These are phyloP conservation scores for Neocrepidodera transversa DNA, from an alignment of 2,888 invertebrate genomes.

Conservation along the genomic window DNA sequence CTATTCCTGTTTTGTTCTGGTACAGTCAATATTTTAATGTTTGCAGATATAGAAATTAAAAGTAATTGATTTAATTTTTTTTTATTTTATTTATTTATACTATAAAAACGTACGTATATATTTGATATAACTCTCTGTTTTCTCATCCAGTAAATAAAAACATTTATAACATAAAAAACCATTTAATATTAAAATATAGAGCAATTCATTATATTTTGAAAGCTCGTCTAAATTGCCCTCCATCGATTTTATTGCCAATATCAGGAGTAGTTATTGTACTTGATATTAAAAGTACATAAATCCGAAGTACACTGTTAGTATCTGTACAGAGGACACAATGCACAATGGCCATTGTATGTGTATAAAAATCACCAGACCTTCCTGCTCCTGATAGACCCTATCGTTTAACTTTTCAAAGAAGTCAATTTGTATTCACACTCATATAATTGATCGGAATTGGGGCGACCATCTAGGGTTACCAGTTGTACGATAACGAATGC, in stretches of 20 bases:
- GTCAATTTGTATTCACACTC: slow-evolving; percentile 58
- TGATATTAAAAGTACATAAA: slow-evolving; percentile 43
- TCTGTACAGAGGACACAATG: slow-evolving; percentile 35
- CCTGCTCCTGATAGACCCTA: slow-evolving; percentile 53
- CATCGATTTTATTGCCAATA: slow-evolving; percentile 9
- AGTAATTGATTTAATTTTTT: neutral
- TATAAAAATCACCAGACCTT: slow-evolving; percentile 45
- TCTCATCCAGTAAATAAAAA: too few relatives aligned
- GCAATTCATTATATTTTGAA: neutral
- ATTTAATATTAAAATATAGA: too few relatives aligned
- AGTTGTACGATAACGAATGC: neutral
- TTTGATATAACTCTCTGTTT: too few relatives aligned
- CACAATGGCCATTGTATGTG: slow-evolving; percentile 40
- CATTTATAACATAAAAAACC: too few relatives aligned
- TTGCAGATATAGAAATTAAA: neutral
- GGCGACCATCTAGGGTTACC: slow-evolving; percentile 11
- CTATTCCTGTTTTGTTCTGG: neutral
- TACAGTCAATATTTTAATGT: neutral
- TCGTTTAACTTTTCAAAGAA: slow-evolving; percentile 59
- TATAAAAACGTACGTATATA: too few relatives aligned
- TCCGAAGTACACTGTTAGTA: slow-evolving; percentile 36
- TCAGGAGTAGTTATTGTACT: slow-evolving; percentile 7
- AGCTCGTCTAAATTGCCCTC: slow-evolving; percentile 45
- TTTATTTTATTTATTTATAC: too few relatives aligned
- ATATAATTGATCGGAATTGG: slow-evolving; percentile 46